A percentile compares a stretch with the other conserved stretches of the same genome.
Evolutionary conservation across 2,113 vertebrate species (phyloP).

Genomic region (Lepidiolamprologus cunningtoni): DNA sequence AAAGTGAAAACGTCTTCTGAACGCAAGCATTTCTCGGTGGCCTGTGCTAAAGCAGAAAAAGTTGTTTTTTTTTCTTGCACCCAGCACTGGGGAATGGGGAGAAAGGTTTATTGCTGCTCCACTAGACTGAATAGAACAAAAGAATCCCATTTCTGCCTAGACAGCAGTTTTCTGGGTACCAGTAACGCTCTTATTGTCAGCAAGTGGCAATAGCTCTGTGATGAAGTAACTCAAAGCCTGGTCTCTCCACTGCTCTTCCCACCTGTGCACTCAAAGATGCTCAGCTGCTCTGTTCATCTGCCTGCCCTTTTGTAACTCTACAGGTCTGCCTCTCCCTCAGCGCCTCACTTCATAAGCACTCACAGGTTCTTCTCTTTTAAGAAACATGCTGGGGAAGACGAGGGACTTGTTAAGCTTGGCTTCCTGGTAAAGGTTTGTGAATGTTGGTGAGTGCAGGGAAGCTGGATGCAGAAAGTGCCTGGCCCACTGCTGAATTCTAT

Average conservation of each 20-base stretch:
- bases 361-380: neutral
- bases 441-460: neutral
- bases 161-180: slow-evolving; percentile 44
- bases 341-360: neutral
- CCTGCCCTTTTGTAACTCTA: neutral
- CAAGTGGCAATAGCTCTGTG: slow-evolving; percentile 24
- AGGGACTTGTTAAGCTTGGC: neutral
- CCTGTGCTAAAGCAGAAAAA: neutral
- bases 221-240: slow-evolving; percentile 45
- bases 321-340: neutral
- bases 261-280: slow-evolving; percentile 20
- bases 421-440: neutral
- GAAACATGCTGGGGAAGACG: neutral
- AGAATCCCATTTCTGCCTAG: slow-evolving; percentile 25
- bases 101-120: slow-evolving; percentile 38
- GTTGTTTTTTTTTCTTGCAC: neutral
- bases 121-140: slow-evolving; percentile 51
- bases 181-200: slow-evolving; percentile 42
- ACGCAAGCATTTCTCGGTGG: slow-evolving; percentile 14
- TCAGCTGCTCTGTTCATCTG: slow-evolving; percentile 13
- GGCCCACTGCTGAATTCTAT: neutral
- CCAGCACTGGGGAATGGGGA: neutral
- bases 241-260: neutral
- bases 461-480: neutral
- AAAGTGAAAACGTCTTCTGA: slow-evolving; percentile 41